These are phyloP conservation scores for Mallotus villosus DNA, from an alignment of 2,797 vertebrate species.

Conservation along the genomic window DNA sequence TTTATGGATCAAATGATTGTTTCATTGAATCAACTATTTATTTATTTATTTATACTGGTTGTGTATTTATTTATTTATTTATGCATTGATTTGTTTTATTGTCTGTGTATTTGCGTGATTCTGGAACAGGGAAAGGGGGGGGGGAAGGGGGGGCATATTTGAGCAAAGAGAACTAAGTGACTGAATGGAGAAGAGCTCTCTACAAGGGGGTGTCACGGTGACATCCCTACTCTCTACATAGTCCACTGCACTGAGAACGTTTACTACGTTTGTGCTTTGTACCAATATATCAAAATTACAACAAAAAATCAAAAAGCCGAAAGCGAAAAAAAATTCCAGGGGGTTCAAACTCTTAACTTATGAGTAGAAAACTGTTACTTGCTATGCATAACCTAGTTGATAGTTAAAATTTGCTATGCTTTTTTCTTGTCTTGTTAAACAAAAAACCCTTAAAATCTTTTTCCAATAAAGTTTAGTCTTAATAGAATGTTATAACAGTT, in stretches of 20 bases:
- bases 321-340: slow-evolving; percentile 79
- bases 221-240: slow-evolving; percentile 94
- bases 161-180: slow-evolving; percentile 98
- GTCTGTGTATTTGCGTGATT: slow-evolving; percentile 72
- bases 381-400: slow-evolving; percentile 99
- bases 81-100: slow-evolving; percentile 81
- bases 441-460: slow-evolving; percentile 94
- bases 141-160: slow-evolving; percentile 85
- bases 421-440: slow-evolving; percentile 99
- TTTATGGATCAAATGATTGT: slow-evolving; percentile 54
- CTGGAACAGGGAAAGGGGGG: slow-evolving; percentile 82
- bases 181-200: slow-evolving; percentile 91
- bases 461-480: slow-evolving; percentile 99
- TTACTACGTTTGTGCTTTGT: slow-evolving; percentile 99
- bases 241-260: slow-evolving; percentile 99
- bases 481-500: slow-evolving; percentile 99
- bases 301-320: slow-evolving; percentile 81
- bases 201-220: too few species aligned
- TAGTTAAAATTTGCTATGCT: slow-evolving; percentile 99
- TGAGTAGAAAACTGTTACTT: slow-evolving; percentile 99
- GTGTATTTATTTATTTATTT: slow-evolving; percentile 85
- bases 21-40: slow-evolving; percentile 55
- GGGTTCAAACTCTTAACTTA: slow-evolving; percentile 98
- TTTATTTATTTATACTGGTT: slow-evolving; percentile 70
- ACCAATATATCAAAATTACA: slow-evolving; percentile 99